Base-by-base conservation (phyloP, 2,113 vertebrate genomes). In the Acanthochromis polyacanthus region DNA sequence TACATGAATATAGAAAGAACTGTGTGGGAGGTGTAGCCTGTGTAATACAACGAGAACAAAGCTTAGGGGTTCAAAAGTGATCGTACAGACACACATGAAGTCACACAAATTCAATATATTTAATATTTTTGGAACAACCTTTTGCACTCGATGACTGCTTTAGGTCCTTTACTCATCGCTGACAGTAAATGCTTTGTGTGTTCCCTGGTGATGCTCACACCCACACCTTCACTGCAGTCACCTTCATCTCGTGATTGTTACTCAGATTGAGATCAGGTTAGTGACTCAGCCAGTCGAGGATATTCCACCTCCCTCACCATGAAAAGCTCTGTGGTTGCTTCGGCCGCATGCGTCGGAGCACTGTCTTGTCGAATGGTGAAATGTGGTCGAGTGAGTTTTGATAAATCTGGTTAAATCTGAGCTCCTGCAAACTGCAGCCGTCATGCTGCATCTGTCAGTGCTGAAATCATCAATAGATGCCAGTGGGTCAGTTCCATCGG, bases 221-320 rank as follows among this genome's bases (percentile, higher is more conserved):
- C 40, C 40, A 43, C 4, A 43, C 5, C 43, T 23, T 48, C 56
- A 10, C 36, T 38, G 56, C 64, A 32, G 66, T 28, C 52, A 22
- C 22, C 22, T 10, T 23, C 40, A 43, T 32, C 16, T 43, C 28
- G 10, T 28, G 38, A 11, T 50, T 20, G 10, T 19, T 52, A 23
- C 3, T 36, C 15, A 50, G 16, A 46, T 61, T 3, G 17, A 6
- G 46, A 53, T 59, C 36, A 68, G 19, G 10, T 11, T 23, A 45
- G 46, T 20, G n/a, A 64, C 38, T 65, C 71, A 74, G 71, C 19
- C 40, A 10, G 25, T 30, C 15, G 7, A 32, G 40, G 14, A 43
- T 36, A 40, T 28, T 57, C 20, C 1, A 50, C 48, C 0, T 50
- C 48, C 25, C n/a, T 50, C 40, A 43, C 40, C 40, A 12, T 14